These are phyloP conservation scores for Pasiphila rectangulata DNA, from an alignment of 2,888 invertebrate genomes.

Conservation along the genomic window DNA sequence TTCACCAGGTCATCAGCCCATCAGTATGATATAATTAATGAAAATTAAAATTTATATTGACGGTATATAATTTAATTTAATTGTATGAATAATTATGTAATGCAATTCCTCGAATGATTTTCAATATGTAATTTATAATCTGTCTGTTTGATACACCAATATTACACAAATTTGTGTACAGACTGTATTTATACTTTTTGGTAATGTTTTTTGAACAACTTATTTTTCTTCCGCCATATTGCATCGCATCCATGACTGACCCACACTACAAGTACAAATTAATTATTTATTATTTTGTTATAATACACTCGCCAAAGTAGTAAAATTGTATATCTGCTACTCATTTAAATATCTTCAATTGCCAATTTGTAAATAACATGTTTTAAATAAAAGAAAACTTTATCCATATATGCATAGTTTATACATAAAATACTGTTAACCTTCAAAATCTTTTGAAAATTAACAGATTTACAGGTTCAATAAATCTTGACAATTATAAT, in stretches of 20 bases:
- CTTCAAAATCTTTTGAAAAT: not conserved
- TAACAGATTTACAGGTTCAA: no score
- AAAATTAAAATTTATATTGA: not conserved
- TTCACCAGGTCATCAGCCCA: no score
- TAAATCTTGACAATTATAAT: no score
- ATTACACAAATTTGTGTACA: no score
- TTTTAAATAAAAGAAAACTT: no score
- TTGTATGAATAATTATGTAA: not conserved
- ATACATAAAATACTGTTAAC: not conserved
- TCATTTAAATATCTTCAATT: conserved; percentile 4
- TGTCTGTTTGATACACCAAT: no score
- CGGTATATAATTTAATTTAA: conserved; percentile 3
- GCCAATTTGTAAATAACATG: conserved; percentile 1
- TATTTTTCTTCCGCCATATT: no score
- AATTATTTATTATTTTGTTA: conserved; percentile 36
- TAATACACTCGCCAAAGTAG: conserved; percentile 64
- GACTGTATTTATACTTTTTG: not conserved
- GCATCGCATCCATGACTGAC: conserved; percentile 48
- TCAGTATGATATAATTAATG: not conserved
- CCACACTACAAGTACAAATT: conserved; percentile 54
- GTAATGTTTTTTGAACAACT: not conserved
- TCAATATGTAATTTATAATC: not conserved
- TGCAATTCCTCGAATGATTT: not conserved
- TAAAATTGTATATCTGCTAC: conserved; percentile 39
- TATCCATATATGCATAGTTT: not conserved